Evolutionary conservation across 2,113 vertebrate species (phyloP).

Genomic region (Chaetodon auriga): DNA sequence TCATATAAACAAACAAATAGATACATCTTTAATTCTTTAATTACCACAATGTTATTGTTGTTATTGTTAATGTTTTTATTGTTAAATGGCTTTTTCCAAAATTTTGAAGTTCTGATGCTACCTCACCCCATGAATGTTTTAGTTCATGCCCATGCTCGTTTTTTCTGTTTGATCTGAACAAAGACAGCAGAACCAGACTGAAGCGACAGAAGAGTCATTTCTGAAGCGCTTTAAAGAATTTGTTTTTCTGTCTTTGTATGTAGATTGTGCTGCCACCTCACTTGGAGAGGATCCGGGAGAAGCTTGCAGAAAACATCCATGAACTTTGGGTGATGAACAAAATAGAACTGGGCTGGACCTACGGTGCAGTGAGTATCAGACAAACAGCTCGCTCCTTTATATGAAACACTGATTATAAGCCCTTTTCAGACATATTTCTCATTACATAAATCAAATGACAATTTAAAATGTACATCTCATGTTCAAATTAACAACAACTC

Average conservation of each 20-base stretch:
- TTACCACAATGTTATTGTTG: background rate
- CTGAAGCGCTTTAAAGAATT: background rate
- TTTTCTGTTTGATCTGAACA: background rate
- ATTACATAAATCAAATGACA: background rate
- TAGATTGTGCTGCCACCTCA: conserved; percentile 94
- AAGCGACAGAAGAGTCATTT: background rate
- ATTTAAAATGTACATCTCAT: background rate
- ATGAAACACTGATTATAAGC: background rate
- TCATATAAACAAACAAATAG: background rate
- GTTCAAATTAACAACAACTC: background rate
- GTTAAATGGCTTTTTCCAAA: background rate
- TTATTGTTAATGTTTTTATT: background rate
- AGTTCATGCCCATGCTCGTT: background rate
- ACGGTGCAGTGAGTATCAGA: conserved; percentile 87
- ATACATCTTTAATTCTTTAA: background rate
- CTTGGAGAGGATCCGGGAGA: conserved; percentile 94
- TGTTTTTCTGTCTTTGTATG: conserved; percentile 12
- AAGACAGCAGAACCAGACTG: background rate
- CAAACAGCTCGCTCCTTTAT: background rate
- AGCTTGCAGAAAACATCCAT: conserved; percentile 96
- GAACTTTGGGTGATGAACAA: conserved; percentile 99
- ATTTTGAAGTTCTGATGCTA: background rate
- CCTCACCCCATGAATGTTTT: background rate
- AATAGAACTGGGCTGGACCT: conserved; percentile 97
- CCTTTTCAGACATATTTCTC: background rate